These are phyloP conservation scores for Opisthograptis luteolata DNA, from an alignment of 2,888 invertebrate genomes.

Conservation along the genomic window DNA sequence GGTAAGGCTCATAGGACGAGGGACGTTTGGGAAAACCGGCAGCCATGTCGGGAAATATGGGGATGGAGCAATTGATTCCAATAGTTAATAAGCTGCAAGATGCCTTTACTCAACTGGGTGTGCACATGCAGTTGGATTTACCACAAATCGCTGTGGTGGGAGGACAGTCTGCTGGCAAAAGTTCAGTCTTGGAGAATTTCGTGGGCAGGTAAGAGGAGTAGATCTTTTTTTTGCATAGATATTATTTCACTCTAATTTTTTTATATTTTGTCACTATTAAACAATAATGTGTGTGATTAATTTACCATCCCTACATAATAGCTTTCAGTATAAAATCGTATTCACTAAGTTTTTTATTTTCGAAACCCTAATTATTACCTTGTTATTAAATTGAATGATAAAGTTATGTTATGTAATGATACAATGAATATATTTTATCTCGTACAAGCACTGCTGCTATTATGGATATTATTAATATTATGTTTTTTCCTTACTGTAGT, in stretches of 20 bases:
- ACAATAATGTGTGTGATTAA: too few species aligned
- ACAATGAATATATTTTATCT: too few species aligned
- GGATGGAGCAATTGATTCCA: slow-evolving; percentile 99
- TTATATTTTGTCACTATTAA: too few species aligned
- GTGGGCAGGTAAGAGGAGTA: slow-evolving; percentile 94
- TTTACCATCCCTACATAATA: too few species aligned
- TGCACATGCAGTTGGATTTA: slow-evolving; percentile 98
- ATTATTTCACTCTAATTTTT: background rate
- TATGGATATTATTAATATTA: too few species aligned
- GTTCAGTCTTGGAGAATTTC: slow-evolving; percentile 99
- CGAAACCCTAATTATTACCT: too few species aligned
- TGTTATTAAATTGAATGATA: too few species aligned
- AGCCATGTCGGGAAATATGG: slow-evolving; percentile 89
- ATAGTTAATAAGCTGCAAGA: slow-evolving; percentile 99
- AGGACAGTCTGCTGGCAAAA: slow-evolving; percentile 99
- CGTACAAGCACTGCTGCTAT: too few species aligned
- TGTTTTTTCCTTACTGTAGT: too few species aligned
- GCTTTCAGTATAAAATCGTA: too few species aligned
- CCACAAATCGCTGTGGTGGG: slow-evolving; percentile 99
- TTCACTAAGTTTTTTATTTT: too few species aligned
- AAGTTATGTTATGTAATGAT: too few species aligned
- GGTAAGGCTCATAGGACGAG: slow-evolving; percentile 75
- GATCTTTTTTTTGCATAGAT: background rate
- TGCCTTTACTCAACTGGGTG: slow-evolving; percentile 99
- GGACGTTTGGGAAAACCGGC: slow-evolving; percentile 73